Base-by-base conservation (phyloP, 2,113 vertebrate genomes). In the Nyctibius bracteatus region DNA sequence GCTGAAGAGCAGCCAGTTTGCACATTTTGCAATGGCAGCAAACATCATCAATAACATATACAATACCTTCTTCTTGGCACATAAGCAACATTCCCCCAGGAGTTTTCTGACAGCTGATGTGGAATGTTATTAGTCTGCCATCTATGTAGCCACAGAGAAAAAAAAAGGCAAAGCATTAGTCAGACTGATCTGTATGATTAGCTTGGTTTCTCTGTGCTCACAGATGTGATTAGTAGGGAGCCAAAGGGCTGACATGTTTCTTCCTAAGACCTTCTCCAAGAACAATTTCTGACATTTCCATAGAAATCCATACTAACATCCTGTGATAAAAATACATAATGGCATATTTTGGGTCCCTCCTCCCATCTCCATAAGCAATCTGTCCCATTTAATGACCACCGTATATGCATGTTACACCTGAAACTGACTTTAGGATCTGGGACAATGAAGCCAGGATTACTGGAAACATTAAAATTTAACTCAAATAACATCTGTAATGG, bases 21-120 rank as follows among this genome's bases (percentile, higher is more conserved):
- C 12, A 33, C 6, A 44, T 59, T 74, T 73, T 78, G 30, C 35
- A 90, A 19, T 22, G 37, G 55, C 72, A 91, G 49, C 25, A 46
- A 17, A 70, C 31, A 44, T 67, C 68, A 78, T 20, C 35, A 55
- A 25, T 75, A 59, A 57, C 33, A 73, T 24, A 39, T 11, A 54
- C 17, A 65, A 54, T n/a, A 54, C 23, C 14, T 84, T 66, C 15
- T 37, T 81, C 61, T 72, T 74, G 68, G 35, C 30, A 86, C 6
- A 28, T 37, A 23, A 72, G 5, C 5, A 67, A 22, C 9, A n/a
- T 67, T 74, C 77, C 51, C n/a, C 35, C 39, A 19, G 24, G 33
- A 49, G 27, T 35, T 89, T 94, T 92, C 52, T 81, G 77, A 68
- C 58, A 88, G 52, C 24, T 61, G 41, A 75, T 66, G 23, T 46